Base-by-base conservation (phyloP, 2,888 invertebrate species). In the Euproctis similis region DNA sequence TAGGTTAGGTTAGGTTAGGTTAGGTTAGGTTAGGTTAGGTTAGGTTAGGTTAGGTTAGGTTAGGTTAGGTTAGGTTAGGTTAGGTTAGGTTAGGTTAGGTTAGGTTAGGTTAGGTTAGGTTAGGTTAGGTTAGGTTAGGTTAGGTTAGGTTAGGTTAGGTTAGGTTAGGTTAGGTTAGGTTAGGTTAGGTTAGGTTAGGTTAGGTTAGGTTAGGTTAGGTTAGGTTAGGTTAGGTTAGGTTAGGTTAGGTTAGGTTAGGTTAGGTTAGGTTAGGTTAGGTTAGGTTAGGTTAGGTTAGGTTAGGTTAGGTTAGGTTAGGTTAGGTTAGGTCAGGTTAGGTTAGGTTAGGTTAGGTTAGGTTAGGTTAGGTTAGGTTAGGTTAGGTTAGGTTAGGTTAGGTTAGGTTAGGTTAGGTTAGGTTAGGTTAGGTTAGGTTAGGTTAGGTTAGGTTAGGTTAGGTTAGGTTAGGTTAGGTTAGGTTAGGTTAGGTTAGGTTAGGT, bases 261-360 rank as follows among this genome's bases (percentile, higher is more conserved):
- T 39, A 41, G 42, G 46, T 41, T 36, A 43, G 44, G 40, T 41
- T 29, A 46, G 45, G 49, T 45, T 51, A 28, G 24, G 42, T 29
- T 29, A 29, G n/a, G n/a, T n/a, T n/a, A n/a, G n/a, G n/a, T n/a
- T n/a, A n/a, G n/a, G n/a, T n/a, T n/a, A n/a, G n/a, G n/a, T n/a
- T n/a, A n/a, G n/a, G n/a, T n/a, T n/a, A n/a, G n/a, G n/a, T n/a
- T n/a, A n/a, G n/a, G n/a, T n/a, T n/a, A n/a, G n/a, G n/a, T n/a
- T n/a, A n/a, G n/a, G n/a, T n/a, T n/a, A n/a, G n/a, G n/a, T n/a
- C n/a, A n/a, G n/a, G n/a, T n/a, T n/a, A n/a, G n/a, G n/a, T n/a
- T n/a, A n/a, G n/a, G n/a, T n/a, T n/a, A n/a, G n/a, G n/a, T n/a
- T n/a, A n/a, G n/a, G n/a, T n/a, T n/a, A n/a, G n/a, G n/a, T n/a